These are phyloP conservation scores for Dendrocincla tyrannina DNA, from an alignment of 2,797 vertebrate species.

Conservation along the genomic window DNA sequence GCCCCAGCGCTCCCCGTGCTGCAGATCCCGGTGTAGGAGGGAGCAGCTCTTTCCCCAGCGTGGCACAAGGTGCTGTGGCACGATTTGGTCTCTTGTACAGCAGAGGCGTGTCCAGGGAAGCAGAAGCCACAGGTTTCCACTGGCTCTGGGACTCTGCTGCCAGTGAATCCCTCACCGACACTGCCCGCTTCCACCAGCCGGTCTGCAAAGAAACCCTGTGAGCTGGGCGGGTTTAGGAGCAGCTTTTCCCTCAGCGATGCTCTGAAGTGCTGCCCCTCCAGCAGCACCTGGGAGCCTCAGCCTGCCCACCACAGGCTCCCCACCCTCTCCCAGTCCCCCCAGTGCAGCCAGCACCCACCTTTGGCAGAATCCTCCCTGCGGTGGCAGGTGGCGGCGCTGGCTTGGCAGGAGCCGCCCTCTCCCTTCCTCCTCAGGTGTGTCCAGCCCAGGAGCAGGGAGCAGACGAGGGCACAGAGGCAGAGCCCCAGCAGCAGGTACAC, in stretches of 20 bases:
- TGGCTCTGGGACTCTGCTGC: conserved; percentile 38
- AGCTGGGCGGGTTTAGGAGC: neutral
- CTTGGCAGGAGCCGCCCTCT: conserved; percentile 16
- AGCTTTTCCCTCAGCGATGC: neutral
- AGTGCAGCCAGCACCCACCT: conserved; percentile 32
- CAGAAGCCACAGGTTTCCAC: conserved; percentile 78
- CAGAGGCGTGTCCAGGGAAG: conserved; percentile 64
- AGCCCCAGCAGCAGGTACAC: conserved; percentile 72
- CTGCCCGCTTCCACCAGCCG: conserved; percentile 45
- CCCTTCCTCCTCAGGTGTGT: conserved; percentile 66
- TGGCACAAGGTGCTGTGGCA: neutral
- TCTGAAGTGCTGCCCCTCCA: neutral
- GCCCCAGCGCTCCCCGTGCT: neutral
- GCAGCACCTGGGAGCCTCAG: neutral
- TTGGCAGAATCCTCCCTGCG: conserved; percentile 22
- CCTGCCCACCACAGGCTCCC: neutral
- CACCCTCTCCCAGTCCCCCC: neutral
- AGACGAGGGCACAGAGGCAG: conserved; percentile 67
- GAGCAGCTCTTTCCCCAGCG: neutral
- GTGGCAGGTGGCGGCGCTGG: neutral
- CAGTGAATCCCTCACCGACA: neutral
- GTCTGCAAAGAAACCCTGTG: conserved; percentile 19
- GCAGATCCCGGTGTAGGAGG: neutral
- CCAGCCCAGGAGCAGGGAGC: conserved; percentile 73
- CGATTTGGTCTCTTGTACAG: conserved; percentile 52